A percentile compares a stretch with the other conserved stretches of the same genome.
Conservation (phyloP, 2,113 vertebrate species). For the Halichoerus grypus region DNA sequence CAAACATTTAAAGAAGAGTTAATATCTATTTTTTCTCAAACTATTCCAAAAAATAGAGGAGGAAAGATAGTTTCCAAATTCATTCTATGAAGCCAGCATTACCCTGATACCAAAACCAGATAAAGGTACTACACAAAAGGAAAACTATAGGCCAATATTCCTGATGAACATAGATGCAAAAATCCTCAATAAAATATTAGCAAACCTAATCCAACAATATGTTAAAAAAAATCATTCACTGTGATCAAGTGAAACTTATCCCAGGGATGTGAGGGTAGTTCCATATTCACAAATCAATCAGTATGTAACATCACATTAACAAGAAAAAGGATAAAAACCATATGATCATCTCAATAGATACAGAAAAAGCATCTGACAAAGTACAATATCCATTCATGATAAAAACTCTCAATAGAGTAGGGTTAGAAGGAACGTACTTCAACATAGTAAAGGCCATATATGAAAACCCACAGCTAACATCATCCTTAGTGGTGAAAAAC, state of each 20-base stretch:
- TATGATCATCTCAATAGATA: too few relatives aligned
- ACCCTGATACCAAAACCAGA: background rate
- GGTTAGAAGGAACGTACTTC: background rate
- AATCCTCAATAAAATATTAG: background rate
- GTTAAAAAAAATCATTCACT: too few relatives aligned
- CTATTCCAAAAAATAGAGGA: background rate
- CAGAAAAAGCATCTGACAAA: too few relatives aligned
- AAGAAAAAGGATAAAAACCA: too few relatives aligned
- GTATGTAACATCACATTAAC: too few relatives aligned
- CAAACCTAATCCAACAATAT: too few relatives aligned
- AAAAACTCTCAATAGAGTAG: background rate
- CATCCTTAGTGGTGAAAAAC: too few relatives aligned
- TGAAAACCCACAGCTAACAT: too few relatives aligned
- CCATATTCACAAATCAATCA: too few relatives aligned
- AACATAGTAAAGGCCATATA: too few relatives aligned
- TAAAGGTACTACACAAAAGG: background rate
- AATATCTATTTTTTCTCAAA: background rate
- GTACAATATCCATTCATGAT: background rate
- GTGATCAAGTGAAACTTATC: too few relatives aligned
- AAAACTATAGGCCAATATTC: background rate
- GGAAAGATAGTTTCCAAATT: background rate
- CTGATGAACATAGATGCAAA: background rate
- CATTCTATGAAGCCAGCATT: background rate
- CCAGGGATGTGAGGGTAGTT: too few relatives aligned
- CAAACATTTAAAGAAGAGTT: background rate